These are phyloP conservation scores for Lacerta bilineata DNA, from an alignment of 2,797 vertebrate species.

Conservation along the genomic window DNA sequence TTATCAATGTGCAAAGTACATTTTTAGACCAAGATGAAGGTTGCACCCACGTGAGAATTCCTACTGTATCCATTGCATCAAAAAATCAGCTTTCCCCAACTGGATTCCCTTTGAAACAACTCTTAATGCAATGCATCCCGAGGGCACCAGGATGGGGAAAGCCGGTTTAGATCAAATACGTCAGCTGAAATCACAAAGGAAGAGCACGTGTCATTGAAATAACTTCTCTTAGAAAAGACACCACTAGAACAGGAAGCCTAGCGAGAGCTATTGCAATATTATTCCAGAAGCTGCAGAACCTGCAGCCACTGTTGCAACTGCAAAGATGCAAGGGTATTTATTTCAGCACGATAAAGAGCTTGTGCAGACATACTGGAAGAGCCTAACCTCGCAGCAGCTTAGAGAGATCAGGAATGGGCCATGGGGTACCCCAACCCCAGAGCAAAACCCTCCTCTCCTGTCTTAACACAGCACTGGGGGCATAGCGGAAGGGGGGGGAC, in stretches of 20 bases:
- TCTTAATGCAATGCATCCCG: too few relatives aligned
- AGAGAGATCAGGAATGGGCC: background rate
- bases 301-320: background rate
- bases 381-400: background rate
- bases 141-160: background rate
- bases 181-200: background rate
- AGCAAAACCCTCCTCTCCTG: background rate
- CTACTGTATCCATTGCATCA: background rate
- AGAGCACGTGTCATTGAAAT: background rate
- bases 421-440: background rate
- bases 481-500: too few relatives aligned
- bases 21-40: background rate
- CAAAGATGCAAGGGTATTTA: background rate
- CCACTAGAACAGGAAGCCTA: background rate
- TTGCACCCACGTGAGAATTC: background rate
- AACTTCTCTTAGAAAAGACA: background rate
- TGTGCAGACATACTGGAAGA: background rate
- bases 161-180: background rate
- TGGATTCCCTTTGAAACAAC: too few relatives aligned
- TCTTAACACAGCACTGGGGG: too few relatives aligned
- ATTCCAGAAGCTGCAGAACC: background rate
- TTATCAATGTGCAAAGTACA: background rate
- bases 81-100: background rate
- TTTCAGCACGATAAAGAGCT: too few relatives aligned
- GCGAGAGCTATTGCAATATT: background rate